Evolutionary conservation across 2,888 invertebrate species (phyloP), one percentile per base, ranked within the genome.

Genomic region (Drosophila eohydei): DNA sequence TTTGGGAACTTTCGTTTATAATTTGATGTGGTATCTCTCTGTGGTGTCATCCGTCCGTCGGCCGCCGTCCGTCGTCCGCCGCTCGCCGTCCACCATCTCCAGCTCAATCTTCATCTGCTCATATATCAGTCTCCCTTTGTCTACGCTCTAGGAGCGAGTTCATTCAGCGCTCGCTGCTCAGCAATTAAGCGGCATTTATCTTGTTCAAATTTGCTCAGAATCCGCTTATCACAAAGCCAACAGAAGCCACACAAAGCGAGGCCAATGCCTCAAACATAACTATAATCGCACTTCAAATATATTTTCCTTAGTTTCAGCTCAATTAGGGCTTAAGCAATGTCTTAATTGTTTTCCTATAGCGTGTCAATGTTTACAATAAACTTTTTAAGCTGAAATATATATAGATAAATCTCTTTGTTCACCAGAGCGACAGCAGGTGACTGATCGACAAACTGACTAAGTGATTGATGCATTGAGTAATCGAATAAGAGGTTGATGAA

Each of bases 141-240:
- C 56, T 48, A 51, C 46, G 50, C 38, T 32, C 57, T 28, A 41
- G 38, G 50, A 63, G 41, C 71, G 40, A 73, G 57, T 69, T 69
- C 60, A 21, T 6, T 36, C 63, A 21, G 32, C 14, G 38, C 28
- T 46, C 64, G 26, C 51, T 40, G 52, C 40, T 66, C 67, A 46
- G 84, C 87, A 83, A 83, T 83, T 83, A 87, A 79, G 70, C 85
- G 71, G 71, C 73, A 85, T 88, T 83, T 88, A 88, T 84, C 83
- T 85, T 85, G 75, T 71, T 88, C 71, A 82, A 84, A 81, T 83
- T 79, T 87, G 63, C 70, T 50, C 38, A 50, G 36, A 43, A 54
- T 71, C 26, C 71, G 59, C 64, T 76, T 76, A 76, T 74, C 71
- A 44, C 71, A 64, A 71, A 74, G 69, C 78, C 69, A 74, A 74